Evolutionary conservation across 2,888 invertebrate species (phyloP), one percentile per base, ranked within the genome.

Genomic region (Stegophylla sp.): DNA sequence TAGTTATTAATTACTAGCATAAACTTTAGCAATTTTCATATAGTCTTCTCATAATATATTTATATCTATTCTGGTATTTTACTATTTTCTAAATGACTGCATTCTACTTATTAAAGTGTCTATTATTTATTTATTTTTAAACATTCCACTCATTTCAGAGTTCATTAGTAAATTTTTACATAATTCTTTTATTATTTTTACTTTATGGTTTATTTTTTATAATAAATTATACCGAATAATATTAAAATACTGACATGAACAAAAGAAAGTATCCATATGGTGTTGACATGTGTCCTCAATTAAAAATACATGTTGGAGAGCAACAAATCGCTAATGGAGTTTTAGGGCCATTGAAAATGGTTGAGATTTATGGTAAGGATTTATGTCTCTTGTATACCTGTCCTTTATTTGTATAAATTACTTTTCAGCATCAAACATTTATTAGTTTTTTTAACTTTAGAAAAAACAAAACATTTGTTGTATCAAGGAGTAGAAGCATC

Each of bases 211-310:
- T 34, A 34, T 5, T 34, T 34, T 34, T 67, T 1, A 43, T 41
- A 17, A 17, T 3, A 51, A 51, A 4, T 51, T 51, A 4, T 13
- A 2, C 13, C 43, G 3, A 64, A 41, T 48, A 48, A 17, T 28
- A 26, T 67, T 48, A 4, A 12, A 34, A 48, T 10, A 34, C 12
- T 13, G 13, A 28, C 9, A 79, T 79, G 79, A 79, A 79, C n/a
- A 79, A 79, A 61, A 71, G 79, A 51, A 79, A 41, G 41, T 79
- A 79, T 51, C 79, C 79, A 0, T 79, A 79, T 41, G 61, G 5
- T 3, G n/a, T 61, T 5, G 69, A 79, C 51, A 79, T 79, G 79
- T 79, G 79, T 51, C 79, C 79, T 13, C 79, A 79, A 23, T n/a
- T 79, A 7, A 79, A 79, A 71, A 63, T 79, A 10, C 79, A 79